Base-by-base conservation (phyloP, 2,797 vertebrate species). In the Euthynnus affinis region DNA sequence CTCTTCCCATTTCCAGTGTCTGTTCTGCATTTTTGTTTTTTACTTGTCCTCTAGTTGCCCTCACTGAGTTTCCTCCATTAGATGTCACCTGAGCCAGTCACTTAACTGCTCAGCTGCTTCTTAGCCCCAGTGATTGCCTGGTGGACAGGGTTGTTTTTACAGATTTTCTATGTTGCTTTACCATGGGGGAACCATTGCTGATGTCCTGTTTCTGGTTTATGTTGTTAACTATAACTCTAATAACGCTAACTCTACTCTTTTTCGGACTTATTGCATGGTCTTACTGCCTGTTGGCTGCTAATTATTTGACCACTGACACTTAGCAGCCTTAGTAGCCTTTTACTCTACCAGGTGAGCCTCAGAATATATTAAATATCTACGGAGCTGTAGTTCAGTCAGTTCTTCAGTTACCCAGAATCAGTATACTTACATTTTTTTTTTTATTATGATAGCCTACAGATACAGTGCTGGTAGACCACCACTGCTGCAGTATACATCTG, bases 21-120 rank as follows among this genome's bases (percentile, higher is more conserved):
- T 57, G 9, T 52, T 5, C 10, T 73, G 25, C 56, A 27, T 29
- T 29, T 29, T 12, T 2, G 2, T 40, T 40, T 40, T 40, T 40
- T n/a, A 74, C 18, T 55, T 72, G 62, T 7, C 22, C 48, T 44
- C 55, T 58, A 42, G 17, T 20, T 42, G 9, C 17, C 42, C 22
- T 20, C 27, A 3, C 3, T 60, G 48, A 70, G 9, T 51, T 57
- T 4, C 17, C 37, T 37, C 17, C 49, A 18, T 17, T 5, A 12
- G 9, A 44, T 40, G 20, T 74, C 74, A 59, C 27, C 37, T 78
- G 70, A 80, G 52, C 34, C 12, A 29, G 20, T 59, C n/a, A 56
- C 44, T 27, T 69, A 18, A n/a, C 22, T 23, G 4, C 14, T 56
- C 25, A 76, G 79, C 58, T 71, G 56, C 13, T 76, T 34, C 27